Evolutionary conservation across 2,888 invertebrate genomes (phyloP).

Genomic region (Cataglyphis cursor): DNA sequence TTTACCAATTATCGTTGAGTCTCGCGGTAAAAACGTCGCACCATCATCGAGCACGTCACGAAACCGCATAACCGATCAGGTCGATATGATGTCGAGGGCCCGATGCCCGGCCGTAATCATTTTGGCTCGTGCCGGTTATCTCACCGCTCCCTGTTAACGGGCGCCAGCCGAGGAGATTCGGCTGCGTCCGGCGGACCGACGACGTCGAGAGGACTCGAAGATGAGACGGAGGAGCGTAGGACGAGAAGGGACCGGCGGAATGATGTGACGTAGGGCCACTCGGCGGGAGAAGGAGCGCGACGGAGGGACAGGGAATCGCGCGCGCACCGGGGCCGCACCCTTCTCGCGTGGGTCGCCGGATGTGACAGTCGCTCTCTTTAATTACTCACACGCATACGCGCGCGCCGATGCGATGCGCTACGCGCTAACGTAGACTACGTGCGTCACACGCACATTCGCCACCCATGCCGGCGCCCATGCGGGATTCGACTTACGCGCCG

Average conservation of each 20-base stretch:
- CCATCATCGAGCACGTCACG: constrained; percentile 5
- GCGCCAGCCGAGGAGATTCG: constrained; percentile 55
- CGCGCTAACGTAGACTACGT: constrained; percentile 58
- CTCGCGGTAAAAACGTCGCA: background rate
- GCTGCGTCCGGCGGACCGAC: constrained; percentile 26
- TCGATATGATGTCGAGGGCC: background rate
- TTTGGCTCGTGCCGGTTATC: constrained; percentile 31
- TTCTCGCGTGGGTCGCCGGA: constrained; percentile 87
- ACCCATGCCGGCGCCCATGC: constrained; percentile 61
- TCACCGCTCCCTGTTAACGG: constrained; percentile 46
- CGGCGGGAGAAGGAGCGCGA: constrained; percentile 64
- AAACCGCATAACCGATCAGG: constrained; percentile 25
- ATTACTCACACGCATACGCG: constrained; percentile 84
- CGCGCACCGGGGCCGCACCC: constrained; percentile 83
- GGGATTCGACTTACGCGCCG: constrained; percentile 79
- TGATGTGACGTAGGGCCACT: constrained; percentile 75
- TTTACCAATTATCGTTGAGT: constrained; percentile 6
- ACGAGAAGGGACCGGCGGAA: constrained; percentile 56
- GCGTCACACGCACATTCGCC: constrained; percentile 73
- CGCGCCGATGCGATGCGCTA: constrained; percentile 63
- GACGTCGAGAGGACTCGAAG: constrained; percentile 59
- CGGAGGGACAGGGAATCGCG: constrained; percentile 66
- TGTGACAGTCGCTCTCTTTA: constrained; percentile 87
- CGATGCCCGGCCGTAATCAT: background rate
- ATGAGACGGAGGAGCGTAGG: constrained; percentile 66